Percentiles rank a stretch among this genome's conserved stretches.
Evolutionary conservation across 2,797 vertebrate species (phyloP).

Genomic region (Avahi laniger): DNA sequence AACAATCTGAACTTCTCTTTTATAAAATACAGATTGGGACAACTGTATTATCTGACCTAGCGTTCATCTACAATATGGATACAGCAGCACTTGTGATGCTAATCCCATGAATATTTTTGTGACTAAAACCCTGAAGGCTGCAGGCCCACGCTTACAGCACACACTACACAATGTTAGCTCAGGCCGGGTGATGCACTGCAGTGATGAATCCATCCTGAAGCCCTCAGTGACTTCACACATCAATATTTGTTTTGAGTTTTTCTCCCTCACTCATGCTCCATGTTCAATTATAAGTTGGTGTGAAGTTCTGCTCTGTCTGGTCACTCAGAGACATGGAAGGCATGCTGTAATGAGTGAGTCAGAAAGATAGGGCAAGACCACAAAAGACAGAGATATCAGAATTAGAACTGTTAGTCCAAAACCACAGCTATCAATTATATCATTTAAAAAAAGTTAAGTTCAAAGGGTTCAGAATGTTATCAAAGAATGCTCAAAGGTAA

Average conservation of each 20-base stretch:
- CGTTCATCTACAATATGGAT: background rate
- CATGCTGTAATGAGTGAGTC: background rate
- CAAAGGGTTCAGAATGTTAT: background rate
- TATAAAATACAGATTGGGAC: background rate
- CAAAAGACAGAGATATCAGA: background rate
- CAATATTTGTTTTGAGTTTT: background rate
- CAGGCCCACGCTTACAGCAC: background rate
- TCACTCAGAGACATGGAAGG: background rate
- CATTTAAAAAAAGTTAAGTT: background rate
- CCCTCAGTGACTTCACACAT: background rate
- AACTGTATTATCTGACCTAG: background rate
- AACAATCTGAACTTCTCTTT: conserved; percentile 19
- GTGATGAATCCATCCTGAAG: background rate
- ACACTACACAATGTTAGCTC: background rate
- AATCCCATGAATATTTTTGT: background rate
- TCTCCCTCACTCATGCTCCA: background rate
- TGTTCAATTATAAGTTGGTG: background rate
- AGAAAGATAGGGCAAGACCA: background rate
- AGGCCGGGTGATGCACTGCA: background rate
- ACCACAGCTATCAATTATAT: background rate
- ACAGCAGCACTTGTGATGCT: background rate
- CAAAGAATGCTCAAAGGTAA: background rate
- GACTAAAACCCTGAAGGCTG: background rate
- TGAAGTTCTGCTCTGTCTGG: background rate
- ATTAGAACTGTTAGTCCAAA: background rate